Evolutionary conservation across 2,113 vertebrate genomes (phyloP), one percentile per base, ranked within the genome.

Genomic region (Cepphus grylle): DNA sequence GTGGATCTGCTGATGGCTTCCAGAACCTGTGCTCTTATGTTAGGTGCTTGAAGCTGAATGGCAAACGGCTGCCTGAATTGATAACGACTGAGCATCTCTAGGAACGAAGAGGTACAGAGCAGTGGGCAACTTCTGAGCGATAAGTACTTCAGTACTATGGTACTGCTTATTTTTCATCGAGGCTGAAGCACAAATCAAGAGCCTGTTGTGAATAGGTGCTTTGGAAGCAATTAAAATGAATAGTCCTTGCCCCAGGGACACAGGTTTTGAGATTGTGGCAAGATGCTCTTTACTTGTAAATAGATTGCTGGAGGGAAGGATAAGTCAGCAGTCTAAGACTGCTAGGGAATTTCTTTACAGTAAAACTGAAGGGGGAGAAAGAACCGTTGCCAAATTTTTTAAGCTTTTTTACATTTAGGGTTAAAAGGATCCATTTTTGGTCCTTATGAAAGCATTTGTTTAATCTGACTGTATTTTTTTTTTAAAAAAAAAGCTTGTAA

Each of bases 181-280:
- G 52, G 69, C 76, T 93, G 72, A 83, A 88, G 63, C 86, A 71
- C 56, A 88, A 89, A 91, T 84, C 47, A 59, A 59, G 69, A 67
- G 65, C 36, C 56, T 81, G 52, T 81, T 84, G 65, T 86, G 86
- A 42, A 42, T 92, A 96, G 90, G 65, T 93, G 91, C 88, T 91
- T 93, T 94, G 95, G 94, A 96, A 95, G 90, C 92, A 95, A 96
- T 93, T 93, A 96, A 94, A 96, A 86, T 93, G 91, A 94, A 72
- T 93, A 88, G 83, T 29, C 72, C 88, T 88, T 92, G 80, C 94
- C 77, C 52, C 29, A 53, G 90, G 93, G 94, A 94, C 40, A 49
- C 67, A 43, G 63, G 80, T 88, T 93, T 74, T 63, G 80, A 90
- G 91, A 79, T 12, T 93, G 92, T 93, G 77, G 91, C 69, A 88